Conservation (phyloP, 2,888 invertebrate species). For the Brachycybe producta region DNA sequence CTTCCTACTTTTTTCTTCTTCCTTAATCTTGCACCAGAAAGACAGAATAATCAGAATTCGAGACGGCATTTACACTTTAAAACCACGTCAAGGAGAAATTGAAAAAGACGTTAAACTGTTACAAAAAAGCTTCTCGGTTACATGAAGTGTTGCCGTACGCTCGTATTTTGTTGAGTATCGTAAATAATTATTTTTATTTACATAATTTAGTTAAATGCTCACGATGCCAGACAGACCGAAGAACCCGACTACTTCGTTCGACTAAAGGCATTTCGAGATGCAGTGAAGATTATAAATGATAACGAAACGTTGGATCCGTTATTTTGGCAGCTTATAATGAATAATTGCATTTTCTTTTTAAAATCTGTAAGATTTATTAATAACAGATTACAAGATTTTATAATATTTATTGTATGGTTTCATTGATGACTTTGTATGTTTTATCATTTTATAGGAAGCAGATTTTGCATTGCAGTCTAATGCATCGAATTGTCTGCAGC, state of each 20-base stretch:
- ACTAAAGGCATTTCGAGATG: conserved; percentile 58
- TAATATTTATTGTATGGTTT: neutral
- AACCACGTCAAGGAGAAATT: too few species aligned
- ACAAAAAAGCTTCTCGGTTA: too few species aligned
- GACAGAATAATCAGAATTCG: too few species aligned
- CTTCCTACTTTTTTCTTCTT: too few species aligned
- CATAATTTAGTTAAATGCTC: conserved; percentile 77
- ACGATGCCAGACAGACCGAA: conserved; percentile 75
- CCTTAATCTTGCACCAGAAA: too few species aligned
- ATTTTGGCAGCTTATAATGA: conserved; percentile 50
- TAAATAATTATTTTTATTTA: conserved; percentile 21
- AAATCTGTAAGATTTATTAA: conserved; percentile 37
- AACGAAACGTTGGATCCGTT: conserved; percentile 50
- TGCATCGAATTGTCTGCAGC: conserved; percentile 58
- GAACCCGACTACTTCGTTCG: conserved; percentile 81
- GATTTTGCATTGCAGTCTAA: conserved; percentile 72
- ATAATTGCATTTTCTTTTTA: conserved; percentile 69
- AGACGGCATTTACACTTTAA: too few species aligned
- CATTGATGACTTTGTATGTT: conserved; percentile 11
- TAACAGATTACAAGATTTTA: neutral
- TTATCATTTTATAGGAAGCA: conserved; percentile 43
- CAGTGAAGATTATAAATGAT: conserved; percentile 42
- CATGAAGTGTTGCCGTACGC: too few species aligned
- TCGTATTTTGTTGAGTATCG: too few species aligned
- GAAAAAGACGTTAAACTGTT: too few species aligned